Conservation (phyloP, 2,888 invertebrate species). For the Amphipyra tragopoginis region DNA sequence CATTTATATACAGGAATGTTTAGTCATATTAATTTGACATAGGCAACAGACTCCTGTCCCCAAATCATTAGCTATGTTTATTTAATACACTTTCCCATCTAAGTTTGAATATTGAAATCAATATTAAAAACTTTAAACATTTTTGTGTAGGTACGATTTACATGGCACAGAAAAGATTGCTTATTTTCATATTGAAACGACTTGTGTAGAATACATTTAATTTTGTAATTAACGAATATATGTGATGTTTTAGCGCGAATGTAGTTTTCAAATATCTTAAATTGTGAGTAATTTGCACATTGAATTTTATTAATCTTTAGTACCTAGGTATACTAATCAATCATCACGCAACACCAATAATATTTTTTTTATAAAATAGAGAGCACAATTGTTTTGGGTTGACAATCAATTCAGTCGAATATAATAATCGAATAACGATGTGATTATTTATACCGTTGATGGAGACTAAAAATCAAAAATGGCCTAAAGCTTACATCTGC, state of each 20-base stretch:
- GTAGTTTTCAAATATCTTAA: slow-evolving; percentile 4
- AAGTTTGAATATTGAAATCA: slow-evolving; percentile 2
- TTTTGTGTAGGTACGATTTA: slow-evolving; percentile 25
- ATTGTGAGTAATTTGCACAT: slow-evolving; percentile 12
- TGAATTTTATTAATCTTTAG: slow-evolving; percentile 20
- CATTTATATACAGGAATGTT: slow-evolving; percentile 82
- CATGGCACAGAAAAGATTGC: slow-evolving; percentile 55
- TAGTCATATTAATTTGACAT: slow-evolving; percentile 55
- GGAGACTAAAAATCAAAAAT: slow-evolving; percentile 30
- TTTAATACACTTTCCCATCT: neutral
- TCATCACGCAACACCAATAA: slow-evolving; percentile 18
- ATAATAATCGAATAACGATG: slow-evolving; percentile 23
- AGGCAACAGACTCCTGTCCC: slow-evolving; percentile 34
- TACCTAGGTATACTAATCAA: slow-evolving; percentile 6
- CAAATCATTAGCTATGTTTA: slow-evolving; percentile 19
- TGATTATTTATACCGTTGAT: slow-evolving; percentile 12
- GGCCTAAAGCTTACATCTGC: slow-evolving; percentile 46
- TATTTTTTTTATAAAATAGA: slow-evolving; percentile 41
- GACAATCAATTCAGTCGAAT: slow-evolving; percentile 41
- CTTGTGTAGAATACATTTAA: slow-evolving; percentile 6
- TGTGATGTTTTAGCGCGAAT: slow-evolving; percentile 20
- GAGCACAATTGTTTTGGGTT: slow-evolving; percentile 49
- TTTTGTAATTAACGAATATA: slow-evolving; percentile 1
- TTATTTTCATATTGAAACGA: slow-evolving; percentile 23
- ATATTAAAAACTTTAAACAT: slow-evolving; percentile 4